A percentile compares a stretch with the other conserved stretches of the same genome.
Conservation (phyloP, 2,113 vertebrate species). For the human (Homo sapiens) region GRCh38 chr1:48778501-48779000, state of each 20-base stretch:
- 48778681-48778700: neutral
- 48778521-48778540: neutral
- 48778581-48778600: neutral
- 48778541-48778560: constrained; percentile 28
- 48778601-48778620: neutral
- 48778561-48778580: constrained; percentile 40
- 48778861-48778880: neutral
- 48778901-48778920: neutral
- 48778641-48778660: neutral
- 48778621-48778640: constrained; percentile 4
- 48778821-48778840: neutral
- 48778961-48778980: neutral
- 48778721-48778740: neutral
- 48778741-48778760: constrained; percentile 1
- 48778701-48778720: constrained; percentile 16
- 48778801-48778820: neutral
- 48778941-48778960: neutral
- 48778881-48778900: neutral
- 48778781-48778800: neutral
- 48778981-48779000: neutral
- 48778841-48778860: neutral
- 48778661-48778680: neutral
- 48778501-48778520: neutral
- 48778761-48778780: neutral
- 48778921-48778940: neutral